Evolutionary conservation across 2,797 vertebrate genomes (phyloP), one percentile per base, ranked within the genome.

Genomic region (Platyrinchus mystaceus): DNA sequence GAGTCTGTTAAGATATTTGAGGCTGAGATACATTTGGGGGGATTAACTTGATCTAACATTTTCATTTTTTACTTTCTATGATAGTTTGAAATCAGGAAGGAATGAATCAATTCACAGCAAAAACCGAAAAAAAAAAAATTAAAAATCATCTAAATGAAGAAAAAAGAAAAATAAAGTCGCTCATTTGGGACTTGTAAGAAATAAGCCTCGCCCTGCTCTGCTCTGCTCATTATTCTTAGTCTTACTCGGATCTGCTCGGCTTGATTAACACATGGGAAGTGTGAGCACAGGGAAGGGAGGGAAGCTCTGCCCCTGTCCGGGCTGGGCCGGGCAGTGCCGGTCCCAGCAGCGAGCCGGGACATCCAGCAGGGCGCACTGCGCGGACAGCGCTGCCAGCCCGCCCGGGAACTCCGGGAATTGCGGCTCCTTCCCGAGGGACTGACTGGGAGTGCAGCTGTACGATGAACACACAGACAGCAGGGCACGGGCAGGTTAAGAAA

Each of bases 401-500:
- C 21, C 77, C 21, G 27, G 26, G 47, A 67, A 46, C 88, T 30
- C 34, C 34, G 16, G 87, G 30, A 47, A 50, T 17, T 30, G 56
- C 37, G 1, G 69, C 12, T 18, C 56, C 36, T 73, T 86, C 89
- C 91, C 92, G 27, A 32, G 84, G 82, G 93, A 63, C 77, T 10
- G 94, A 26, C 60, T 90, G 44, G 12, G 90, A 50, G 87, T 7
- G 14, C 93, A 91, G 95, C 96, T 67, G 95, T 4, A 5, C 27
- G 6, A 39, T 2, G 83, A 67, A 15, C 59, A 32, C 60, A 73
- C 87, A 63, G 30, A 4, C 86, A 73, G 88, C 12, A 41, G 96
- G 95, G 92, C 96, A 94, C 37, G 28, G 77, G 52, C 84, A 12
- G 95, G 89, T 93, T 95, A 96, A 87, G 68, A 58, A 95, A 97